A percentile compares a stretch with the other conserved stretches of the same genome.
phyloP scores from a whole-genome alignment of 2,888 invertebrate species.

The Stenolophus ochropezus region DNA sequence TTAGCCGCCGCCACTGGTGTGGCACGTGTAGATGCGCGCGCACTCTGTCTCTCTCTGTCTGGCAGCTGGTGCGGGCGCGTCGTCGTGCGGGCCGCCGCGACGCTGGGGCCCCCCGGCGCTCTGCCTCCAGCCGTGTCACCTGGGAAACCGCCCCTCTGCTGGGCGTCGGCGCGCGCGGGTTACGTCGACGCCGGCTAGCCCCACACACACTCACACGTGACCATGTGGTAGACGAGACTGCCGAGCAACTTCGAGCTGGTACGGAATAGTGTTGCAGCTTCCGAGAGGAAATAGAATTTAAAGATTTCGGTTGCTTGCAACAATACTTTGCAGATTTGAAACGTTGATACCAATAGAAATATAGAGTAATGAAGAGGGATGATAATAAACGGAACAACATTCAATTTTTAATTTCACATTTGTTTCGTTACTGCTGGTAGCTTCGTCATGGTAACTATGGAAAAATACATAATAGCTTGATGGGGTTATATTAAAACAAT shows the following conservation, averaged over 20 bases:
- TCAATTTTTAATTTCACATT: too few species aligned
- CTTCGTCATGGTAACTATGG: too few species aligned
- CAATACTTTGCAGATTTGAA: too few species aligned
- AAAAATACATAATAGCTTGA: too few species aligned
- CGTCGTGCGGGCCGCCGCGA: conserved; percentile 25
- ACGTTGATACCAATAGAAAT: too few species aligned
- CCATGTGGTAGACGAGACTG: conserved; percentile 65
- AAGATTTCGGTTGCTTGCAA: too few species aligned
- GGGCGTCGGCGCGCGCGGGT: not conserved
- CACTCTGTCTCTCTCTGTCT: conserved; percentile 64
- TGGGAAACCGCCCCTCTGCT: conserved; percentile 55
- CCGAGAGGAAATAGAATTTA: not conserved
- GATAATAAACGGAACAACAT: too few species aligned
- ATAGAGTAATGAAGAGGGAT: too few species aligned
- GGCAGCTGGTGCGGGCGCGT: conserved; percentile 19
- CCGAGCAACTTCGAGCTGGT: not conserved
- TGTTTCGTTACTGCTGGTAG: too few species aligned
- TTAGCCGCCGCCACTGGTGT: conserved; percentile 62
- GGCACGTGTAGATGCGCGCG: conserved; percentile 71
- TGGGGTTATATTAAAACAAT: too few species aligned
- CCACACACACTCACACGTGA: conserved; percentile 69
- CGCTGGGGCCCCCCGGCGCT: conserved; percentile 51
- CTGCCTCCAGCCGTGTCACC: conserved; percentile 60
- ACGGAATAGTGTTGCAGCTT: not conserved
- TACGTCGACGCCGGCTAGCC: conserved; percentile 43